A percentile compares a stretch with the other conserved stretches of the same genome.
phyloP scores from a whole-genome alignment of 1,140 invertebrate genomes.

The Dendrolimus kikuchii region DNA sequence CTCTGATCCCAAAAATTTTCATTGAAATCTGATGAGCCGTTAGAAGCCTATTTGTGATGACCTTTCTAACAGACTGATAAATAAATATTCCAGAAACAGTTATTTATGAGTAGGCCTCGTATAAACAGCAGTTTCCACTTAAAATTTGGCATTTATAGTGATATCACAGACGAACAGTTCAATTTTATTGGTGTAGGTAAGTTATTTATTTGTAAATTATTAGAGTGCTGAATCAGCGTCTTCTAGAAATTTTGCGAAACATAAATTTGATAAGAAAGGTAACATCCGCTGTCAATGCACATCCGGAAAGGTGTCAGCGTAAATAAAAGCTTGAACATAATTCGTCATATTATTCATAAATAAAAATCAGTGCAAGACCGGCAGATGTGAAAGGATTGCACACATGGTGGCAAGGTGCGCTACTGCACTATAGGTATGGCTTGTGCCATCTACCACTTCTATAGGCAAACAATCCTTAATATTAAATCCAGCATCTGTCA shows the following conservation, averaged over 20 bases:
- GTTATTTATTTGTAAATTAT: too few relatives aligned
- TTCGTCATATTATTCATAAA: constrained; percentile 71
- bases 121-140: too few relatives aligned
- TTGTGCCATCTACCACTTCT: constrained; percentile 50
- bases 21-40: too few relatives aligned
- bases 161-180: too few relatives aligned
- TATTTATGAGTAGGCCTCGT: too few relatives aligned
- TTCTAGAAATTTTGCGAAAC: constrained; percentile 29
- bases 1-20: too few relatives aligned
- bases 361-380: constrained; percentile 66
- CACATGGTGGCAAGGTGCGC: constrained; percentile 62
- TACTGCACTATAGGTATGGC: constrained; percentile 24
- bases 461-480: constrained; percentile 25
- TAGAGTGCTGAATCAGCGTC: constrained; percentile 21
- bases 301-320: constrained; percentile 64
- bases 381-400: constrained; percentile 71
- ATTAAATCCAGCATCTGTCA: constrained; percentile 32
- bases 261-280: constrained; percentile 32
- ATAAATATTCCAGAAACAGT: too few relatives aligned
- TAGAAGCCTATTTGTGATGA: too few relatives aligned
- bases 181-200: too few relatives aligned
- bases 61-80: too few relatives aligned
- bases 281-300: constrained; percentile 53
- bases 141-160: too few relatives aligned
- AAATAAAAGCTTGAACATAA: constrained; percentile 56